Evolutionary conservation across 2,113 vertebrate genomes (phyloP), one percentile per base, ranked within the genome.

Genomic region (Nothobranchius kuhntae): DNA sequence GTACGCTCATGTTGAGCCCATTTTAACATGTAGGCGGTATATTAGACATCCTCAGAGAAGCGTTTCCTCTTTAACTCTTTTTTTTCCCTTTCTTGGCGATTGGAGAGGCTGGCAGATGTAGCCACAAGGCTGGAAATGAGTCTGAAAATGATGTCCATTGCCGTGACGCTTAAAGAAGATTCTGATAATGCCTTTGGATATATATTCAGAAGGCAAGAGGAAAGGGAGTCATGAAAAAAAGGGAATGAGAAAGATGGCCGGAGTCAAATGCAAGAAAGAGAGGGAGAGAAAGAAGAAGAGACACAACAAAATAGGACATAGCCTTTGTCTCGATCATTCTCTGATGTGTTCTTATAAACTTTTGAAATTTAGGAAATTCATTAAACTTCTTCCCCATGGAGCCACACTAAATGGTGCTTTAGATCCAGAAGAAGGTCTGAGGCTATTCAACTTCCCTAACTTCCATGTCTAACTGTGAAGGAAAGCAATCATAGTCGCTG

Each of bases 1-100:
- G 2, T 24, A 52, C 47, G 40, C 61, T 78, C 40, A 30, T 64
- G 66, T 78, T 76, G 17, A 57, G 57, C 38, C 52, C 57, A 59
- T 86, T 83, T 84, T 52, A 81, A 72, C 48, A 74, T 72, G 83
- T 80, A 82, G 87, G 77, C 17, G 51, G 75, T 64, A 71, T 83
- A 64, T 74, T 70, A 77, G 70, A 80, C 68, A 61, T 84, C 67
- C 81, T 85, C 63, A 13, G 59, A 40, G 17, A 53, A 68, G 76
- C 61, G 56, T 65, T 81, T 75, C 17, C 61, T 30, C 30, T 30
- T 0, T 30, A 3, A 30, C 24, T 6, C 2, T 4, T 53, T 56
- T 67, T 68, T 58, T 30, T 21, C 21, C 21, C 63, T 61, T 77
- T 54, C 45, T 59, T 11, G 12, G 14, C 1, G 17, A 76, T 61